These are phyloP conservation scores for Bembecia ichneumoniformis DNA, from an alignment of 2,888 invertebrate species.

Conservation along the genomic window DNA sequence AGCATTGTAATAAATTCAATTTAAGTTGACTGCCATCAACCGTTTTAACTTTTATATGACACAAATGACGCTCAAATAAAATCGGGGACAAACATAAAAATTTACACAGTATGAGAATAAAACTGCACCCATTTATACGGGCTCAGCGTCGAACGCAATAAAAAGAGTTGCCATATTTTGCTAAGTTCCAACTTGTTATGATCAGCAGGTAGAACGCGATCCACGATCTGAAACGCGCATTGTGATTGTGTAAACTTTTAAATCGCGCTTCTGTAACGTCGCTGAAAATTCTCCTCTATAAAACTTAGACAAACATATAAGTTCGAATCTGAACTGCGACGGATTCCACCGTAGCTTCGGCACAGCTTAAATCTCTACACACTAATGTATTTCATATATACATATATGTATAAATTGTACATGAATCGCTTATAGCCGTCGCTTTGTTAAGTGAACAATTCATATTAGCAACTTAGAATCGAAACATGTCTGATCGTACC, in stretches of 20 bases:
- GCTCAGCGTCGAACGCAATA: constrained; percentile 28
- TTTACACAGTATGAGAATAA: constrained; percentile 41
- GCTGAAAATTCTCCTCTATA: constrained; percentile 20
- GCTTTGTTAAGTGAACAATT: not conserved
- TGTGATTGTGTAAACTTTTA: constrained; percentile 44
- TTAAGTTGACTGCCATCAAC: constrained; percentile 30
- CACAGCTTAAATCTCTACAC: not conserved
- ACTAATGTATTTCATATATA: no score
- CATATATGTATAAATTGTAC: no score
- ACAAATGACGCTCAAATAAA: constrained; percentile 32
- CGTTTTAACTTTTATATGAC: constrained; percentile 33
- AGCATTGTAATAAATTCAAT: constrained; percentile 24
- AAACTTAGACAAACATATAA: constrained; percentile 27
- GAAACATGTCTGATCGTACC: constrained; percentile 7
- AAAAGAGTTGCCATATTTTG: constrained; percentile 50
- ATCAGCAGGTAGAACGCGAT: constrained; percentile 35
- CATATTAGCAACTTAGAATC: not conserved
- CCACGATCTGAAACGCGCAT: constrained; percentile 23
- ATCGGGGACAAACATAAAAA: constrained; percentile 36
- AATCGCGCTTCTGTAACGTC: constrained; percentile 26
- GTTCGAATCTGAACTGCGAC: constrained; percentile 4
- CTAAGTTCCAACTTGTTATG: constrained; percentile 50
- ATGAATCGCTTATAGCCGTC: no score
- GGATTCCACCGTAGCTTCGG: not conserved
- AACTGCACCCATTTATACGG: constrained; percentile 27